A percentile compares a stretch with the other conserved stretches of the same genome.
These are phyloP conservation scores for Eupelmus urozonus DNA, from an alignment of 2,888 invertebrate genomes.

Conservation along the genomic window DNA sequence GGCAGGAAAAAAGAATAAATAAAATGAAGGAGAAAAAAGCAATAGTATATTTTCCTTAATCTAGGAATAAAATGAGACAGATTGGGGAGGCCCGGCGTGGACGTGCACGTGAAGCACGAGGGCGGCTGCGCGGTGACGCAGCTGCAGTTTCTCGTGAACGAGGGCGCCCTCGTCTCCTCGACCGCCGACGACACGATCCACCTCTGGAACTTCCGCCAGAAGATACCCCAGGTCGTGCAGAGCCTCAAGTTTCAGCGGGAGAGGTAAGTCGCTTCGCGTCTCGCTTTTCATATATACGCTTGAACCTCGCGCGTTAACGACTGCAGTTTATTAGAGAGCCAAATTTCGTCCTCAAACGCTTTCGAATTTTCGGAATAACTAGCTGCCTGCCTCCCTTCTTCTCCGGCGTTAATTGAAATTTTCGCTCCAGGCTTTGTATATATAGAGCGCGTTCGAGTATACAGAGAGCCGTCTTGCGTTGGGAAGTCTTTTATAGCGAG, in stretches of 20 bases:
- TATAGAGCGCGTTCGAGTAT: too few species aligned
- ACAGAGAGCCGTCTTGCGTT: too few species aligned
- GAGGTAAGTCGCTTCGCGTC: conserved; percentile 88
- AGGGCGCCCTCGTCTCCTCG: conserved; percentile 96
- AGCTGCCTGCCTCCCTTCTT: too few species aligned
- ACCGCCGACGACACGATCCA: conserved; percentile 98
- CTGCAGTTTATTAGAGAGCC: too few species aligned
- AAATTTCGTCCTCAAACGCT: too few species aligned
- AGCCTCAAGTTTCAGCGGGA: conserved; percentile 98
- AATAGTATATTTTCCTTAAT: conserved; percentile 74
- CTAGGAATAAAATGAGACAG: conserved; percentile 78
- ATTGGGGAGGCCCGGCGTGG: conserved; percentile 97
- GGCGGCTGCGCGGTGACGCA: conserved; percentile 89
- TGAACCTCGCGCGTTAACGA: too few species aligned
- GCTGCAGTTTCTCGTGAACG: conserved; percentile 96
- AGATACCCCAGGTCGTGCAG: conserved; percentile 95
- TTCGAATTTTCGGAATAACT: too few species aligned
- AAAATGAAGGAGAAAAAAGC: background rate
- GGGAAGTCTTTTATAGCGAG: too few species aligned
- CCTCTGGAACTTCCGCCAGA: conserved; percentile 98
- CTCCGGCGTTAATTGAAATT: too few species aligned
- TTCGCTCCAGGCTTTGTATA: too few species aligned
- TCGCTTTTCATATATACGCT: too few species aligned
- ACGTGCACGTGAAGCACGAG: conserved; percentile 95
- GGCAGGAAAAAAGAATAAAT: background rate